A percentile compares a stretch with the other conserved stretches of the same genome.
These are phyloP conservation scores for Gymnodraco acuticeps DNA, from an alignment of 2,797 vertebrate genomes.

Conservation along the genomic window DNA sequence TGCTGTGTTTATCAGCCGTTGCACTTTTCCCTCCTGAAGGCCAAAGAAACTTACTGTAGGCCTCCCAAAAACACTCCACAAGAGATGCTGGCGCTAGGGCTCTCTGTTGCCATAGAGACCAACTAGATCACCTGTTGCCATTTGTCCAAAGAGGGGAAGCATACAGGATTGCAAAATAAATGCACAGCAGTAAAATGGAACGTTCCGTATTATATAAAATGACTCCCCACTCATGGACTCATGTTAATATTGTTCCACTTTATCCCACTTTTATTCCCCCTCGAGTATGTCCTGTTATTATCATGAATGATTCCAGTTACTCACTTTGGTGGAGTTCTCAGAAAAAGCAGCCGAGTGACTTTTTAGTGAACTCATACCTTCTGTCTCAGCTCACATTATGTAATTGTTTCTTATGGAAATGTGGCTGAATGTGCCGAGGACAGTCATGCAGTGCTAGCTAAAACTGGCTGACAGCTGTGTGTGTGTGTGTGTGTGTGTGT, in stretches of 20 bases:
- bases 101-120: conserved; percentile 71
- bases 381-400: conserved; percentile 16
- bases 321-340: not conserved
- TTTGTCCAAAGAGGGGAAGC: conserved; percentile 23
- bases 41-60: conserved; percentile 33
- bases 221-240: conserved; percentile 4
- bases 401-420: conserved; percentile 38
- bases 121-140: conserved; percentile 71
- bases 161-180: conserved; percentile 16
- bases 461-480: conserved; percentile 14
- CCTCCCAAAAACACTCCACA: conserved; percentile 19
- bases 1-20: conserved; percentile 40
- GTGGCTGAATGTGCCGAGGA: conserved; percentile 22
- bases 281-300: not conserved
- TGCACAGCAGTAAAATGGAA: conserved; percentile 13
- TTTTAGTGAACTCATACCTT: not conserved
- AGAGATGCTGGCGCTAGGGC: conserved; percentile 45
- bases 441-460: not conserved
- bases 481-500: no score
- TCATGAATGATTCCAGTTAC: conserved; percentile 4
- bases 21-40: conserved; percentile 39
- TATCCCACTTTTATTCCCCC: conserved; percentile 1
- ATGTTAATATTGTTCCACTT: conserved; percentile 6
- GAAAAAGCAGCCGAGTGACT: conserved; percentile 3
- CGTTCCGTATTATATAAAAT: not conserved